These are phyloP conservation scores for Sandelia bainsii DNA, from an alignment of 2,797 vertebrate genomes.

Conservation along the genomic window DNA sequence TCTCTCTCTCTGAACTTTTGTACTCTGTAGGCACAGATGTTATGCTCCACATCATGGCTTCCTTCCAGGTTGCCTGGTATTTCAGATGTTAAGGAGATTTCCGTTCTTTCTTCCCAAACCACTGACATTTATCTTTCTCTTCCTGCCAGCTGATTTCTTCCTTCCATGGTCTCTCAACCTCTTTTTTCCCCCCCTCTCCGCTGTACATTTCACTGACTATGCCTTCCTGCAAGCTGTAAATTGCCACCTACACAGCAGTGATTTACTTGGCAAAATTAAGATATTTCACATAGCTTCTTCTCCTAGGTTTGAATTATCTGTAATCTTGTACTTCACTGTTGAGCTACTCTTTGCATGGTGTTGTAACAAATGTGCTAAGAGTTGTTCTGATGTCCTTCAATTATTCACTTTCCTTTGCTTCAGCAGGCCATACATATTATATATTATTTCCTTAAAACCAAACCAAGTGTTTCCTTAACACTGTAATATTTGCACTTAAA, in stretches of 20 bases:
- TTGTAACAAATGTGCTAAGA: too few relatives aligned
- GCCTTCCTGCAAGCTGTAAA: conserved; percentile 10
- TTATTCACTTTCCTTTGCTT: too few relatives aligned
- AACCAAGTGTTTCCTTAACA: too few relatives aligned
- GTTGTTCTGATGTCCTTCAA: too few relatives aligned
- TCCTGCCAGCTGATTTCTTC: conserved; percentile 50
- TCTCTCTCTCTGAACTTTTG: conserved; percentile 33
- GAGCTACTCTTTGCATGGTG: too few relatives aligned
- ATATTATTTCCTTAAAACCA: too few relatives aligned
- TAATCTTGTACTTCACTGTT: background rate
- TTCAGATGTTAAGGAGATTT: conserved; percentile 47
- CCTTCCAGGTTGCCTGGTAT: conserved; percentile 31
- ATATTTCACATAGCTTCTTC: conserved; percentile 20
- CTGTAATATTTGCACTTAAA: too few relatives aligned
- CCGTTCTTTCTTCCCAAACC: conserved; percentile 47
- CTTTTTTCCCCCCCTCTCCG: conserved; percentile 2
- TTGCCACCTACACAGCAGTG: conserved; percentile 6
- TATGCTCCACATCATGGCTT: conserved; percentile 4
- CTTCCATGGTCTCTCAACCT: conserved; percentile 31
- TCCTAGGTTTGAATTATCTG: conserved; percentile 4
- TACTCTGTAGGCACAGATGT: conserved; percentile 24
- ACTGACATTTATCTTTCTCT: conserved; percentile 45
- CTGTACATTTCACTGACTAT: conserved; percentile 1
- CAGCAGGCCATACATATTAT: too few relatives aligned
- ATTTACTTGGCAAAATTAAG: background rate